Conservation (phyloP, 2,113 vertebrate species). For the Cinclus mexicanus region DNA sequence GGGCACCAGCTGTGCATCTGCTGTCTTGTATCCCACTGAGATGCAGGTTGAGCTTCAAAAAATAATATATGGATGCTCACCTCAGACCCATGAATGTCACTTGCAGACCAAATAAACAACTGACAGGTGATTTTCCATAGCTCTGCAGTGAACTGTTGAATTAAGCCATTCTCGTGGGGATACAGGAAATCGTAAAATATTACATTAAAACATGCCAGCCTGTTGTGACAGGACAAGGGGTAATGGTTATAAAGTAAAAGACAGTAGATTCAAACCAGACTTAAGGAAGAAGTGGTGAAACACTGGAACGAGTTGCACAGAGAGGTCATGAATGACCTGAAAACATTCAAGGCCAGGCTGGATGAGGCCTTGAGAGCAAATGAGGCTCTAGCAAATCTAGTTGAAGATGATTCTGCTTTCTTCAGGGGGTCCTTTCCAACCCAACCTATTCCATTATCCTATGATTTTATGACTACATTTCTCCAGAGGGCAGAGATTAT, state of each 20-base stretch:
- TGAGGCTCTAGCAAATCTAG: background rate
- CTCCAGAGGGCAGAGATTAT: background rate
- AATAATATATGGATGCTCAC: background rate
- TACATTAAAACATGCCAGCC: background rate
- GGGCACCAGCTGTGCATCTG: constrained; percentile 19
- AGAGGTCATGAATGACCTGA: background rate
- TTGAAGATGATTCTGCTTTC: background rate
- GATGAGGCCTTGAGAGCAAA: background rate
- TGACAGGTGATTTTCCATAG: background rate
- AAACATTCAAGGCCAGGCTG: background rate
- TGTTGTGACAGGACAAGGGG: background rate
- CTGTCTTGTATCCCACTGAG: background rate
- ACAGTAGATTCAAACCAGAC: background rate
- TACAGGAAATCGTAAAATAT: background rate
- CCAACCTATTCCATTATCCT: background rate
- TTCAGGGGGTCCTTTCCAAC: background rate
- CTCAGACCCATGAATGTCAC: background rate
- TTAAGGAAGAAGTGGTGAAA: background rate
- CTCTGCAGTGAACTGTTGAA: background rate
- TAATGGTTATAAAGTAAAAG: background rate
- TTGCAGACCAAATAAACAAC: background rate
- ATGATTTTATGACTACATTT: background rate
- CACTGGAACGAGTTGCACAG: background rate
- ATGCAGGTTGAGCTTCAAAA: background rate
- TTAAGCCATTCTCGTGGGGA: background rate